Base-by-base conservation (phyloP, 2,888 invertebrate species). In the Drosophila neotestacea region DNA sequence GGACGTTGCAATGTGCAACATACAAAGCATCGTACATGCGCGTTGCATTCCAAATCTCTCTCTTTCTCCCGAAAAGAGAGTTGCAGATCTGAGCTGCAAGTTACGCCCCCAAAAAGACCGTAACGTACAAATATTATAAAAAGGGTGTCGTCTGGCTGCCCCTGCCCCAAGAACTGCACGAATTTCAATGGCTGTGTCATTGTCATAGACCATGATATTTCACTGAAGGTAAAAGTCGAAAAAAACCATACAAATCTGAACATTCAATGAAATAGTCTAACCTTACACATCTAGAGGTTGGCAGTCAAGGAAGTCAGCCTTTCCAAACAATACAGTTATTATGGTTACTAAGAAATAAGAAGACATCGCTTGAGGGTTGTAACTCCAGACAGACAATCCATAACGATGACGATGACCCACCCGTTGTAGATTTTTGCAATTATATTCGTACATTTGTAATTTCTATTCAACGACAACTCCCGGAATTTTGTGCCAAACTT, bases 131-230 rank as follows among this genome's bases (percentile, higher is more conserved):
- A 55, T 42, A 11, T 28, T 22, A n/a, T 27, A 9, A 51, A 36
- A 42, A 48, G 73, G 85, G 88, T 82, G 85, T 74, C 68, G 85
- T 85, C 85, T 85, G 88, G 85, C 62, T 59, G 61, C 88, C 76
- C 88, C 70, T 76, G 73, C 88, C 39, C 36, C 48, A 28, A 48
- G 27, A 11, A 36, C 34, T 41, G 48, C 6, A 16, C 30, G 11
- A n/a, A 73, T 59, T 73, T 58, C 46, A 58, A 62, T 42, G 54
- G 52, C 56, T 32, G 66, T 82, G 76, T 60, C 75, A 64, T 68
- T 76, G 77, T 46, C 81, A 85, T 73, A 87, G 87, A 87, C 87
- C 85, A 85, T 85, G 83, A 74, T 80, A 80, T 81, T 86, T 81
- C 61, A 60, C 59, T 63, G 60, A 50, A 51, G 60, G 48, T 36